Evolutionary conservation across 1,140 invertebrate genomes (phyloP).

Genomic region (Aricia agestis): DNA sequence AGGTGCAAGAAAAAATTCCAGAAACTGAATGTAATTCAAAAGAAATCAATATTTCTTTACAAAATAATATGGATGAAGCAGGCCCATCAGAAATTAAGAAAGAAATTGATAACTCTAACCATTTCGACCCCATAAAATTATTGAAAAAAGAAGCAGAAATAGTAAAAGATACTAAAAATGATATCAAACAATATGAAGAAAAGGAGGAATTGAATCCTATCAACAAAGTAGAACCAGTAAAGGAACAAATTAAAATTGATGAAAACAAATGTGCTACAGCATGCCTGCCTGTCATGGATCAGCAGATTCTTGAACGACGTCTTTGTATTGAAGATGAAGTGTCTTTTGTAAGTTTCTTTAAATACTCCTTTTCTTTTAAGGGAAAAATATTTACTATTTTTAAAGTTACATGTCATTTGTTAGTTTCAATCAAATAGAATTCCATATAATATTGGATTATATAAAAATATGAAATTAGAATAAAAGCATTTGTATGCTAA

Average conservation of each 20-base stretch:
- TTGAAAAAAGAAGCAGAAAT: constrained; percentile 37
- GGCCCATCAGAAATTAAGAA: constrained; percentile 33
- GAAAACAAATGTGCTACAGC: constrained; percentile 16
- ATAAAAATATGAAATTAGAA: too few relatives aligned
- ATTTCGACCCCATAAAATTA: constrained; percentile 42
- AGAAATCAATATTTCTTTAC: constrained; percentile 19
- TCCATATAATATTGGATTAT: too few relatives aligned
- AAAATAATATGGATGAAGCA: constrained; percentile 27
- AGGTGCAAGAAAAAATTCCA: constrained; percentile 27
- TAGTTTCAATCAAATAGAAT: too few relatives aligned
- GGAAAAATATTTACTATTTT: background rate
- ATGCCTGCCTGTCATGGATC: constrained; percentile 29
- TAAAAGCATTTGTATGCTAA: too few relatives aligned
- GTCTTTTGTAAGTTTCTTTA: constrained; percentile 69
- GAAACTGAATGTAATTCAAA: constrained; percentile 19
- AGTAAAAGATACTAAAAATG: constrained; percentile 20
- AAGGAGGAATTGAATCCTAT: constrained; percentile 20
- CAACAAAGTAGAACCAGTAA: background rate
- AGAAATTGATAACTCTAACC: constrained; percentile 18
- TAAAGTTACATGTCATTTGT: too few relatives aligned
- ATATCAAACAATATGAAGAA: constrained; percentile 22
- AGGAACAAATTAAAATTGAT: constrained; percentile 19
- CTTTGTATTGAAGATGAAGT: constrained; percentile 65
- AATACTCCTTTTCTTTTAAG: constrained; percentile 52
- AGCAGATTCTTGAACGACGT: constrained; percentile 53